Percentiles rank a stretch among this genome's conserved stretches.
Evolutionary conservation across 2,888 invertebrate species (phyloP).

Genomic region (Synanthedon vespiformis): DNA sequence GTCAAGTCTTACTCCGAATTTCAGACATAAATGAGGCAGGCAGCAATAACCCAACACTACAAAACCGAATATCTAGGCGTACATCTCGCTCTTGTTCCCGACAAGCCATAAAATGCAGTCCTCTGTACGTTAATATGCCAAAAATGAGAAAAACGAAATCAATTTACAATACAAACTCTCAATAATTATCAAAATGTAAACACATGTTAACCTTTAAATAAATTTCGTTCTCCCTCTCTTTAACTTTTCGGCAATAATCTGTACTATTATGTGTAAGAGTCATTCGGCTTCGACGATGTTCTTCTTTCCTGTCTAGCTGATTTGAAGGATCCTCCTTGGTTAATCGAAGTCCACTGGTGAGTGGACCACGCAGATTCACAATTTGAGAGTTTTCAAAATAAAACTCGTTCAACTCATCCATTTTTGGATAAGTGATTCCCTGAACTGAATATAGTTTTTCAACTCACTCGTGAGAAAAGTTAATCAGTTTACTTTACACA

Average conservation of each 20-base stretch:
- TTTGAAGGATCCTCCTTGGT: conserved; percentile 33
- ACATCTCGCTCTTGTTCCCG: too few relatives aligned
- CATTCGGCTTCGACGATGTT: conserved; percentile 39
- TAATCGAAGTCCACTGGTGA: conserved; percentile 44
- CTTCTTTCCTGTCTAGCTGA: conserved; percentile 33
- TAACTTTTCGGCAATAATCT: conserved; percentile 43
- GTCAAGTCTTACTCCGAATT: too few relatives aligned
- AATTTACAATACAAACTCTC: too few relatives aligned
- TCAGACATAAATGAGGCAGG: too few relatives aligned
- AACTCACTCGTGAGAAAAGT: too few relatives aligned
- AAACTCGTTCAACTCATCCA: conserved; percentile 55
- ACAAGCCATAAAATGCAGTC: too few relatives aligned
- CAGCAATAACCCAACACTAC: too few relatives aligned
- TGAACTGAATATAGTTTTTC: too few relatives aligned
- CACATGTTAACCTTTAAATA: conserved; percentile 43
- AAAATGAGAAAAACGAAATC: too few relatives aligned
- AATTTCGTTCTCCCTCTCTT: conserved; percentile 32
- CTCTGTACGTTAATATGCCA: too few relatives aligned
- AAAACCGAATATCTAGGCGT: too few relatives aligned
- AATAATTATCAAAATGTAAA: conserved; percentile 20
- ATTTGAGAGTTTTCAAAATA: conserved; percentile 33
- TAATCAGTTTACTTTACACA: too few relatives aligned
- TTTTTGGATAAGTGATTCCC: conserved; percentile 5
- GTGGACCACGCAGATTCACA: conserved; percentile 35
- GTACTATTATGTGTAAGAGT: conserved; percentile 24